phyloP scores from a whole-genome alignment of 2,888 invertebrate species.

The Apeira syringaria region DNA sequence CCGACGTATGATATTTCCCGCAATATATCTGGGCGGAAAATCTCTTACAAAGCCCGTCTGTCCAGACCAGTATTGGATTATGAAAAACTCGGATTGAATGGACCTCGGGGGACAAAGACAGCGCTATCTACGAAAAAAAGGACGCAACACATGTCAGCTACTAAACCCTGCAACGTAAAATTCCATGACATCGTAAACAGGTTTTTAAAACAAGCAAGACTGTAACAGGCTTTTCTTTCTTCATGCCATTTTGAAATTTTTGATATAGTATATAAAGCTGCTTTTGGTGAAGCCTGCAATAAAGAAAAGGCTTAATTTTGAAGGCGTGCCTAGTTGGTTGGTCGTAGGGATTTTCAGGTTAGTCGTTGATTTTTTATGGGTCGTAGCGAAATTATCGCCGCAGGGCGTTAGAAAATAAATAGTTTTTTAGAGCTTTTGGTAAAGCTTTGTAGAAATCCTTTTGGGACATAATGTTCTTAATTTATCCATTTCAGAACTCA shows the following conservation, averaged over 20 bases:
- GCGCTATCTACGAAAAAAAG: slow-evolving; percentile 31
- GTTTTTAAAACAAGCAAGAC: slow-evolving; percentile 52
- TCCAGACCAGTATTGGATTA: slow-evolving; percentile 68
- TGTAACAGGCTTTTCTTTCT: slow-evolving; percentile 20
- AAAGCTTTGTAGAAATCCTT: slow-evolving; percentile 14
- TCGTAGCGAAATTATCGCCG: slow-evolving; percentile 65
- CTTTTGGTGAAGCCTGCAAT: slow-evolving; percentile 28
- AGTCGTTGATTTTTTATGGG: slow-evolving; percentile 73
- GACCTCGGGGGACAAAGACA: slow-evolving; percentile 46
- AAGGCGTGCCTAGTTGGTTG: slow-evolving; percentile 78
- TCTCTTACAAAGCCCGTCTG: slow-evolving; percentile 59
- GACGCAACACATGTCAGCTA: slow-evolving; percentile 47
- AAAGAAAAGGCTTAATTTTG: slow-evolving; percentile 73
- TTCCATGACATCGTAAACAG: slow-evolving; percentile 71
- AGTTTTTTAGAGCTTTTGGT: slow-evolving; percentile 40
- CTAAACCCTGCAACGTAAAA: slow-evolving; percentile 72
- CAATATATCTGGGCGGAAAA: slow-evolving; percentile 51
- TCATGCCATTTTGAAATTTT: slow-evolving; percentile 32
- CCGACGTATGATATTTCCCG: slow-evolving; percentile 57
- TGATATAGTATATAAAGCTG: slow-evolving; percentile 15
- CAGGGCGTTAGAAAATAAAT: slow-evolving; percentile 57
- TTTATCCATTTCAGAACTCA: slow-evolving; percentile 10
- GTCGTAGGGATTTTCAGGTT: slow-evolving; percentile 73
- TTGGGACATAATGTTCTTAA: slow-evolving; percentile 4
- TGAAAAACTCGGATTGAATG: slow-evolving; percentile 63